These are phyloP conservation scores for Enteromius paludinosus DNA, from an alignment of 2,797 vertebrate genomes.

Conservation along the genomic window DNA sequence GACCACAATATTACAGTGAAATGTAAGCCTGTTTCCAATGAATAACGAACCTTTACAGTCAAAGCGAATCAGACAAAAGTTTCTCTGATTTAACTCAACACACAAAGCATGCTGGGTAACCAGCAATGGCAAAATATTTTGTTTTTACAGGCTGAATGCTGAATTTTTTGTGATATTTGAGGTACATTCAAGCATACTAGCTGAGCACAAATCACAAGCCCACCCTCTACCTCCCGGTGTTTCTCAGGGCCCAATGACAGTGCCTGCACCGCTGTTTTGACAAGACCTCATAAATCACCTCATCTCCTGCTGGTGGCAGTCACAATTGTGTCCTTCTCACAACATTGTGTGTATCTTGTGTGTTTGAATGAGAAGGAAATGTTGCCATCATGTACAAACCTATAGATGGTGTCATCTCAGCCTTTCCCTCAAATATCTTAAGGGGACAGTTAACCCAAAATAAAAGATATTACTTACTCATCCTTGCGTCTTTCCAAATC, in stretches of 20 bases:
- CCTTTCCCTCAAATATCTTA: not conserved
- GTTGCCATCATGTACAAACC: not conserved
- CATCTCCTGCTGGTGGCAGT: slow-evolving; percentile 55
- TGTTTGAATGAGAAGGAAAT: not conserved
- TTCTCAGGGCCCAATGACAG: slow-evolving; percentile 47
- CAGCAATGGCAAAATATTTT: not conserved
- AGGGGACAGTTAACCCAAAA: not conserved
- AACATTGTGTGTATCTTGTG: not conserved
- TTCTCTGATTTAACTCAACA: not conserved
- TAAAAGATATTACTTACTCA: not conserved
- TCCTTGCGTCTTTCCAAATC: not conserved
- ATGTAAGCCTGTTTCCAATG: not conserved
- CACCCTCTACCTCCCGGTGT: slow-evolving; percentile 35
- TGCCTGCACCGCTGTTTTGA: slow-evolving; percentile 40
- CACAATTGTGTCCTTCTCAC: slow-evolving; percentile 50
- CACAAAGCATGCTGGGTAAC: not conserved
- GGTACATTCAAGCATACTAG: slow-evolving; percentile 31
- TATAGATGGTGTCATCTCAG: not conserved
- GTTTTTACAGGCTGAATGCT: not conserved
- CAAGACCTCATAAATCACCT: slow-evolving; percentile 64
- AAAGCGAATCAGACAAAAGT: not conserved
- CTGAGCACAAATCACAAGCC: slow-evolving; percentile 30
- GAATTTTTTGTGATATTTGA: not conserved
- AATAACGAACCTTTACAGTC: not conserved
- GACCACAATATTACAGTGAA: not conserved